Base-by-base conservation (phyloP, 2,888 invertebrate genomes). In the Cryptus viduatorius region DNA sequence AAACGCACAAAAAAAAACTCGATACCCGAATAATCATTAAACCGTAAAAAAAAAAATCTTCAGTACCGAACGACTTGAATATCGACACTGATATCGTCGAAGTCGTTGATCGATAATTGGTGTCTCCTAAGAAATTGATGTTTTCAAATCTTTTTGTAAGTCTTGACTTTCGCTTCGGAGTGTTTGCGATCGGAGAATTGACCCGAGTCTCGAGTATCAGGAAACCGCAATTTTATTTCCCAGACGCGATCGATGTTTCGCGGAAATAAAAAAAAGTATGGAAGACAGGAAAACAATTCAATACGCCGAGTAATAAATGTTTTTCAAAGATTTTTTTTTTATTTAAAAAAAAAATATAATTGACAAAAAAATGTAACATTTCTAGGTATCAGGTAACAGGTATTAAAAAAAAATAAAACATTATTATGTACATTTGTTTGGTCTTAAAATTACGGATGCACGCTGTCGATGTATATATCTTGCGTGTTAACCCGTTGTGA, bases 371-470 rank as follows among this genome's bases (percentile, higher is more conserved):
- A 79, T 59, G 69, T 53, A 72, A 69, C 75, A 78, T 50, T 29
- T 65, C 65, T 72, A 82, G 48, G n/a, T 24, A 73, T 83, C 82
- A 85, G 85, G 82, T 85, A 84, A 84, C 83, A 73, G 53, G 78
- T 79, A 68, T 64, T 53, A 79, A 44, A 69, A 68, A 68, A 67
- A 48, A 16, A 72, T 12, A 29, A 44, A n/a, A 56, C 65, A 53
- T 85, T 29, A 68, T 56, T 85, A 85, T 86, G 78, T 86, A 86
- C 84, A 86, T 83, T 71, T 50, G 64, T 84, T 79, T 50, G 65
- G 50, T 65, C 64, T 50, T 24, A 42, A 65, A 50, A 65, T 46
- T 65, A 64, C 50, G 48, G 48, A 19, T 19, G 64, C 75, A 64
- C 64, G 31, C 37, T 50, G 64, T 37, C 59, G 75, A 50, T 42